These are phyloP conservation scores for Meandrusa payeni DNA, from an alignment of 2,888 invertebrate species.

Conservation along the genomic window DNA sequence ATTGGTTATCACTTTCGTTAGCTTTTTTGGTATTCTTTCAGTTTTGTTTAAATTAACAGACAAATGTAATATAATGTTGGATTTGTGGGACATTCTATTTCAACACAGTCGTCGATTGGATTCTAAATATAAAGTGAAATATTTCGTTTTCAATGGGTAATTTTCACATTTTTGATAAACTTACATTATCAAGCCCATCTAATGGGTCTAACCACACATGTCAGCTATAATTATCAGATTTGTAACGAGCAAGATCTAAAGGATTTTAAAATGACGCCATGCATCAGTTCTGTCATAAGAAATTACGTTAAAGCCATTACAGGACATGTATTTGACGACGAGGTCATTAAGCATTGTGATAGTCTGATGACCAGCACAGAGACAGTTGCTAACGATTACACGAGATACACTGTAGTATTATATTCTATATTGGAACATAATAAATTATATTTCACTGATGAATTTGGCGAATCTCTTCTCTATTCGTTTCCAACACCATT, in stretches of 20 bases:
- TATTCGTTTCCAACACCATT: constrained; percentile 30
- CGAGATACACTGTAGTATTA: constrained; percentile 40
- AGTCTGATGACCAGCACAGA: constrained; percentile 37
- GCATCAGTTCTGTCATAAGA: constrained; percentile 41
- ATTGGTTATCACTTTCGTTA: constrained; percentile 33
- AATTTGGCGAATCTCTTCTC: constrained; percentile 33
- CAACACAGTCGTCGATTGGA: constrained; percentile 34
- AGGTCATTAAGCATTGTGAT: constrained; percentile 28
- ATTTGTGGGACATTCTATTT: constrained; percentile 40
- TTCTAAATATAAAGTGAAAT: constrained; percentile 30
- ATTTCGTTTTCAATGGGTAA: constrained; percentile 44
- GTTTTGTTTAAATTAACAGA: constrained; percentile 33
- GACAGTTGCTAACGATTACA: constrained; percentile 37
- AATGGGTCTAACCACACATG: constrained; percentile 42
- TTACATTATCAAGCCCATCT: constrained; percentile 45
- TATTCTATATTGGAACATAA: constrained; percentile 40
- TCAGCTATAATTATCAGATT: constrained; percentile 43
- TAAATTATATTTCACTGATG: constrained; percentile 37
- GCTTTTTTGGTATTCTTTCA: constrained; percentile 35
- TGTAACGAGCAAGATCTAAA: constrained; percentile 34
- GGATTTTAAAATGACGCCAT: constrained; percentile 40
- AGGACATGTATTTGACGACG: constrained; percentile 2
- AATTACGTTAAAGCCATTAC: constrained; percentile 30
- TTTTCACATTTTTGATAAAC: constrained; percentile 46
- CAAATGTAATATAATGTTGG: constrained; percentile 35